Evolutionary conservation across 2,113 vertebrate species (phyloP), one percentile per base, ranked within the genome.

Genomic region (Microtus pennsylvanicus): DNA sequence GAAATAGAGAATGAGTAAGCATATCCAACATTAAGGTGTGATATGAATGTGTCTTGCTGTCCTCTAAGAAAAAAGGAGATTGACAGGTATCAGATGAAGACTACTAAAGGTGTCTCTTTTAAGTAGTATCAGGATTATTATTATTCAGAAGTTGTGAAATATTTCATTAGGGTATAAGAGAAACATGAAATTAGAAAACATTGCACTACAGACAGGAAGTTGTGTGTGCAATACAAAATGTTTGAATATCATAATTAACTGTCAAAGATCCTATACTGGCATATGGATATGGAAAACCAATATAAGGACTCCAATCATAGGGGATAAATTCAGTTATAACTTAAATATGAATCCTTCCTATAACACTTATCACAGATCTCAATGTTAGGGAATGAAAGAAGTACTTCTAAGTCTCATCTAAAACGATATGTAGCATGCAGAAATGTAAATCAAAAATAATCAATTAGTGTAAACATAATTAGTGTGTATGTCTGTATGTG

Each of bases 81-180:
- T 58, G 1, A 4, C 38, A 65, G 7, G 5, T 76, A 0, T 94
- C 19, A 72, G 38, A 81, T 61, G 30, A 88, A 47, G 7, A 63
- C 2, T 42, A 47, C 7, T 35, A 2, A 77, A 76, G 13, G 22
- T 10, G 47, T 69, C 19, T 13, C 4, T 9, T 11, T 61, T 69
- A 94, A 38, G 33, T 42, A 1, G 0, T 61, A 75, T 7, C n/a
- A 26, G 3, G 4, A 26, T 87, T 38, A 58, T 70, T 10, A 58
- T n/a, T 7, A 52, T 8, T 45, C 3, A 74, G 3, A 61, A 19
- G 12, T 35, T 16, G 6, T 30, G 19, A 3, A 30, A 8, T 33
- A 2, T 22, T 61, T 14, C 5, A 87, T 0, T 26, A 70, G 9
- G 35, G 4, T 38, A 63, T 22, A 6, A 70, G 3, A 0, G 30